Evolutionary conservation across 2,113 vertebrate species (phyloP).

Genomic region (Pteropus alecto): DNA sequence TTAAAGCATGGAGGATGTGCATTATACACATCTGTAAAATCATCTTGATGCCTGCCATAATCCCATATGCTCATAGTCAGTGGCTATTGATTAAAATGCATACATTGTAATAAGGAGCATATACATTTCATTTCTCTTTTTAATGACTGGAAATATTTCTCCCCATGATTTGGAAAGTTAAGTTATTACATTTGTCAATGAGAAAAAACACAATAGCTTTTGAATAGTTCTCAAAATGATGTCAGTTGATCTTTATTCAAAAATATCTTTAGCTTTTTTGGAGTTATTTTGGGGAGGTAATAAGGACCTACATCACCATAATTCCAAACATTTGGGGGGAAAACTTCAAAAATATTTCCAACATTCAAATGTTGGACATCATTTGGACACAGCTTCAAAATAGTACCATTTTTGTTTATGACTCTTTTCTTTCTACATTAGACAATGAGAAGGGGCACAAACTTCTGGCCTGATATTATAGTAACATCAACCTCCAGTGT

Average conservation of each 20-base stretch:
- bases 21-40: neutral
- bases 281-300: neutral
- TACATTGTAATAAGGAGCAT: neutral
- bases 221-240: neutral
- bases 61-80: neutral
- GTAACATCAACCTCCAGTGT: conserved; percentile 46
- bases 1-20: neutral
- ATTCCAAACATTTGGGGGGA: neutral
- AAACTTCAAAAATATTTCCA: neutral
- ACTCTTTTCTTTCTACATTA: neutral
- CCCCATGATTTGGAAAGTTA: neutral
- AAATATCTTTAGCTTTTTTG: neutral
- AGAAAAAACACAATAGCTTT: neutral
- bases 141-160: neutral
- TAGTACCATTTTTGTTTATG: neutral
- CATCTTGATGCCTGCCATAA: neutral
- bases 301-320: neutral
- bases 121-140: neutral
- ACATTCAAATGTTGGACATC: neutral
- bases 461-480: conserved; percentile 46
- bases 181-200: neutral
- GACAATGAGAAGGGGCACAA: conserved; percentile 34
- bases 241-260: neutral
- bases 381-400: neutral
- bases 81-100: neutral